Evolutionary conservation across 2,888 invertebrate genomes (phyloP), one percentile per base, ranked within the genome.

Genomic region (Eulithis prunata): DNA sequence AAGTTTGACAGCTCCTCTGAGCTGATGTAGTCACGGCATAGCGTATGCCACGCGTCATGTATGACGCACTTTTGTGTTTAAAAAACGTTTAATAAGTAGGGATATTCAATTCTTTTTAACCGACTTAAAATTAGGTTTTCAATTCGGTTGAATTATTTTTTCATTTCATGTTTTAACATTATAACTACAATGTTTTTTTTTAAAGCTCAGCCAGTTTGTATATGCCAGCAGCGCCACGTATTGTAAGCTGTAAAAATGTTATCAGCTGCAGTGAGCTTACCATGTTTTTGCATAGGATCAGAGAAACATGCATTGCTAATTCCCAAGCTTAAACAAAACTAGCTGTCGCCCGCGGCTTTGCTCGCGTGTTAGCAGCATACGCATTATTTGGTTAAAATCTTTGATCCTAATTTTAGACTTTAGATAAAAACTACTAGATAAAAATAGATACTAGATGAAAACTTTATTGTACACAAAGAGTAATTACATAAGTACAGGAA

Each of bases 231-330:
- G n/a, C n/a, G n/a, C 6, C 32, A 4, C 4, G 32, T 41, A 41
- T 32, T 14, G 14, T 36, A 3, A 53, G 57, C 61, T 59, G 69
- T 56, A 69, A 67, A 70, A 65, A 51, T 54, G 41, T 57, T 64
- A 68, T 71, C 66, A 32, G 64, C 47, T 57, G 69, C 66, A 61
- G 68, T 67, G 64, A 67, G 75, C 72, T 72, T 69, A 71, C 66
- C 68, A 70, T 70, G 72, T 68, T 73, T 76, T 71, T 68, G 63
- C 69, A 71, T 72, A 70, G 71, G 72, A 75, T 73, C 74, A 78
- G 49, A 8, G 36, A 38, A 28, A 36, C 78, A 75, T 74, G 62
- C 72, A 73, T 28, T 45, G 59, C 53, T 58, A 56, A 59, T 65
- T 52, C 32, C 21, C 11, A 21, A 49, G 21, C 49, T 21, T 49